Conservation (phyloP, 2,797 vertebrate genomes). For the Ctenopoma multispine region DNA sequence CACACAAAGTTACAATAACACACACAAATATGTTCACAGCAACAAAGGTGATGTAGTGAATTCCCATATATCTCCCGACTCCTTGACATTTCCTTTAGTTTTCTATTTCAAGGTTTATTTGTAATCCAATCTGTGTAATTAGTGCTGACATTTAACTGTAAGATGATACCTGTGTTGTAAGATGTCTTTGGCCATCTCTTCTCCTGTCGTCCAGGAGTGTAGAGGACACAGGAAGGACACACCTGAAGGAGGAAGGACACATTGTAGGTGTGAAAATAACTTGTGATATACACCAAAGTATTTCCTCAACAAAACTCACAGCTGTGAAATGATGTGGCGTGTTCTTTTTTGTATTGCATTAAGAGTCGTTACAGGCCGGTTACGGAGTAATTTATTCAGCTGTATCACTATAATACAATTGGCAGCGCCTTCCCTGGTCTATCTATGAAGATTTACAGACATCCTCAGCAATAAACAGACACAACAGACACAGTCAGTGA, state of each 20-base stretch:
- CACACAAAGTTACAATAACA: conserved; percentile 6
- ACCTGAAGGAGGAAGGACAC: conserved; percentile 76
- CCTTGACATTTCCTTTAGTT: neutral
- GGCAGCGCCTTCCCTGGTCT: conserved; percentile 1
- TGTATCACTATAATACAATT: conserved; percentile 9
- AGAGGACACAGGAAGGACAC: conserved; percentile 91
- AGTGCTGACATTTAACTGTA: neutral
- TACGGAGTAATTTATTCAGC: conserved; percentile 1
- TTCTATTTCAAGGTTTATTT: neutral
- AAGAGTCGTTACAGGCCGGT: neutral
- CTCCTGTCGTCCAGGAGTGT: conserved; percentile 95
- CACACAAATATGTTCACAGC: neutral
- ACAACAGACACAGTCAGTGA: conserved; percentile 44
- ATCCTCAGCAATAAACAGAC: conserved; percentile 42
- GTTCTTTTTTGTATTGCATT: conserved; percentile 1
- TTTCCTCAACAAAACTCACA: neutral
- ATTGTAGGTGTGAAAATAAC: conserved; percentile 3
- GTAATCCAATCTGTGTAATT: neutral
- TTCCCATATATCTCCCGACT: neutral
- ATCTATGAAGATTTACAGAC: conserved; percentile 40
- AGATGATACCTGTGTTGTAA: conserved; percentile 89
- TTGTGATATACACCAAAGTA: neutral
- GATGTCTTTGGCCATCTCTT: conserved; percentile 91
- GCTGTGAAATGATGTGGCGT: neutral
- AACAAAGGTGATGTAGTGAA: neutral